These are phyloP conservation scores for Bergia puertoricense DNA, from an alignment of 92 coral and sea anemone genomes.

Conservation along the genomic window DNA sequence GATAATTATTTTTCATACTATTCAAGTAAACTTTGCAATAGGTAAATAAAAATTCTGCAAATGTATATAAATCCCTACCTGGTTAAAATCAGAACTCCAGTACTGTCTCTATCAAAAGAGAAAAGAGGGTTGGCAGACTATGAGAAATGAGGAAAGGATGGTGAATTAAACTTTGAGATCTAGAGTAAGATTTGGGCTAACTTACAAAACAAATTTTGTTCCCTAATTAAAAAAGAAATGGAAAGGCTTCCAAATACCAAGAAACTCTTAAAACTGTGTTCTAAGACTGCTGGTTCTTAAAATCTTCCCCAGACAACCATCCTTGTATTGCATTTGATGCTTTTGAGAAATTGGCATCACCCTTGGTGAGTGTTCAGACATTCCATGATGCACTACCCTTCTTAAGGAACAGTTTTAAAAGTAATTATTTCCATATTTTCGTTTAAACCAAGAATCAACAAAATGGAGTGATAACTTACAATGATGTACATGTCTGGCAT, in stretches of 20 bases:
- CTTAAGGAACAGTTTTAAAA: neutral
- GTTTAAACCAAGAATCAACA: neutral
- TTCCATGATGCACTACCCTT: neutral
- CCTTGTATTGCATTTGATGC: no score
- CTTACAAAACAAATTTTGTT: no score
- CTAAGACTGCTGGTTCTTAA: neutral
- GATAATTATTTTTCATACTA: no score
- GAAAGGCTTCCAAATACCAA: no score
- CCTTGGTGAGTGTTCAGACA: neutral
- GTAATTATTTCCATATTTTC: no score
- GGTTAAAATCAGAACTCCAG: constrained; percentile 84
- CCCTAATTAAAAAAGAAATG: no score
- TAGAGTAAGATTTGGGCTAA: no score
- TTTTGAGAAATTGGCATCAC: neutral
- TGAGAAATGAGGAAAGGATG: no score
- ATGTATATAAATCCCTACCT: constrained; percentile 51
- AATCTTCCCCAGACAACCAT: neutral
- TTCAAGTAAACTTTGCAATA: no score
- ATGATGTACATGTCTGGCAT: no score
- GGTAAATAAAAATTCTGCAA: neutral
- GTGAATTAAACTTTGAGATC: no score
- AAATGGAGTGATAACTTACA: neutral
- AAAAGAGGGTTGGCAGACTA: neutral
- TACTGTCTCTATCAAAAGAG: constrained; percentile 73
- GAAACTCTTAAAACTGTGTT: no score